Evolutionary conservation across 2,888 invertebrate genomes (phyloP), one percentile per base, ranked within the genome.

Genomic region (Caenorhabditis afra): DNA sequence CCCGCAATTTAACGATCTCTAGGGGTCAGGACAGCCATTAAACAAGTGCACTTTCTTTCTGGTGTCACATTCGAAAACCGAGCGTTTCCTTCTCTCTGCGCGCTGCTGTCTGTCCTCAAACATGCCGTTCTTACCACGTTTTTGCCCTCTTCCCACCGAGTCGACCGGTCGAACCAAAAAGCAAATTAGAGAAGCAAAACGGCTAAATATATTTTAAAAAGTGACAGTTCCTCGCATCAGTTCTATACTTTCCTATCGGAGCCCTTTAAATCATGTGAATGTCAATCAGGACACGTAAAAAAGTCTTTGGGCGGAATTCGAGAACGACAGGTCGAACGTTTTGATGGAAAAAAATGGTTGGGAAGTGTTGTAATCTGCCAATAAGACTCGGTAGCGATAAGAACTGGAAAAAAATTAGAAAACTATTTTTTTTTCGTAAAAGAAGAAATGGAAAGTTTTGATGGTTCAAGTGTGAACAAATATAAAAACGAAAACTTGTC

Each of bases 291-390:
- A 22, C 10, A 14, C 35, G 16, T n/a, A 10, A 49, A 61, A 41
- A 64, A 52, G 41, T n/a, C n/a, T n/a, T n/a, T n/a, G n/a, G n/a
- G n/a, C n/a, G n/a, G n/a, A n/a, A n/a, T n/a, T n/a, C n/a, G n/a
- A 62, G n/a, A 62, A 39, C 20, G 50, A 62, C 37, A 35, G 49
- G 23, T 35, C 5, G 20, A 50, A 62, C 14, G 35, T 35, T 52
- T 12, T 52, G 37, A 37, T 11, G 37, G 11, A 37, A 37, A 37
- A 41, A 11, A 16, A 37, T 11, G 7, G 29, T 16, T 39, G 37
- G 20, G 23, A 59, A 45, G 16, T 44, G 55, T 55, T 11, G 44
- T 52, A 64, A 64, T 64, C 62, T 64, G 50, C 16, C 62, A 50
- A 64, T 41, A 49, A 61, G 47, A 49, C 18, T 23, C 39, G 35